Percentiles rank a stretch among this genome's conserved stretches.
Conservation (phyloP, 2,113 vertebrate species). For the Pleuronectes platessa region DNA sequence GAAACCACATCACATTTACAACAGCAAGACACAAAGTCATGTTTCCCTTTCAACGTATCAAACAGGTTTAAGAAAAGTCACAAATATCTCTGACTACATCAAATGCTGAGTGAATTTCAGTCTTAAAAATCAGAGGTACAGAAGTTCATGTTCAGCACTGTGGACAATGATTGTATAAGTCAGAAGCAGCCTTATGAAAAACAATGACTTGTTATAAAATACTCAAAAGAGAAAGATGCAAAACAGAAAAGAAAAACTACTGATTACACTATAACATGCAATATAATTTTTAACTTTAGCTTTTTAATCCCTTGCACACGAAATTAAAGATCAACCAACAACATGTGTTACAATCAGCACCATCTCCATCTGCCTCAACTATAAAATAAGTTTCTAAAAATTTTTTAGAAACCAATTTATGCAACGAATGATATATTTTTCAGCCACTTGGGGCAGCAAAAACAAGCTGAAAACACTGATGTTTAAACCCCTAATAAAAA, state of each 20-base stretch:
- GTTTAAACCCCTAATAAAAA: no score
- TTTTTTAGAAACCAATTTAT: no score
- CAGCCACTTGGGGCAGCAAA: no score
- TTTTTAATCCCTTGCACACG: no score
- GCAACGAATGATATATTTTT: no score
- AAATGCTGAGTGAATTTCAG: background rate
- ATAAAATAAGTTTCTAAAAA: no score
- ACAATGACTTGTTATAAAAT: background rate
- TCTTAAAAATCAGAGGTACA: background rate
- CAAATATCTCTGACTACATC: background rate
- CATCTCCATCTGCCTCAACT: no score
- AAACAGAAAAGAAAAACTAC: background rate
- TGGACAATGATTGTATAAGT: background rate
- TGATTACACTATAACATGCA: no score
- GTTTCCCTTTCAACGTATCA: background rate
- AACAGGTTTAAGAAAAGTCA: background rate
- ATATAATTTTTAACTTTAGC: no score
- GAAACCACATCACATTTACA: conserved; percentile 21
- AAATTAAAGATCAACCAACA: no score
- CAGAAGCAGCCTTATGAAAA: background rate
- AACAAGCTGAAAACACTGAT: no score
- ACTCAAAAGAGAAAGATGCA: background rate
- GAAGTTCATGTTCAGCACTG: background rate
- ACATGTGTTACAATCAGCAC: no score
- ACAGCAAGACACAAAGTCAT: background rate